These are phyloP conservation scores for Neodiprion pinetum DNA, from an alignment of 1,140 invertebrate genomes.

Conservation along the genomic window DNA sequence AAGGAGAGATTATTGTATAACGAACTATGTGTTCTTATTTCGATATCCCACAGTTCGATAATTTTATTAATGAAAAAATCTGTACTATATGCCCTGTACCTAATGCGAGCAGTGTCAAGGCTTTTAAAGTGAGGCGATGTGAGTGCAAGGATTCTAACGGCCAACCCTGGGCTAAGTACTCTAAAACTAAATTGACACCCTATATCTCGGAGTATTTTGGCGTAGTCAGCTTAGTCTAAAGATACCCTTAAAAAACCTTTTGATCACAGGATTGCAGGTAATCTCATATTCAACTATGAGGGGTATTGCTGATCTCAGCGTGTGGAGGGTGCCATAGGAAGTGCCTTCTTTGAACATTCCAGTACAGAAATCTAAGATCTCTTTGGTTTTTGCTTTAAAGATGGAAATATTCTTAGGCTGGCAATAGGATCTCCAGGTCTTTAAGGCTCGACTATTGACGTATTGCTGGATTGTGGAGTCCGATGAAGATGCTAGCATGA, in stretches of 20 bases:
- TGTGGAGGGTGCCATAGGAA: constrained; percentile 34
- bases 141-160: constrained; percentile 4
- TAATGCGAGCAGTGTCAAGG: constrained; percentile 20
- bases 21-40: no score
- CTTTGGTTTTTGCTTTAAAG: constrained; percentile 11
- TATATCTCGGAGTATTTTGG: constrained; percentile 38
- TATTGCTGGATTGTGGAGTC: constrained; percentile 43
- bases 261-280: constrained; percentile 24
- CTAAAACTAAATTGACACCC: constrained; percentile 29
- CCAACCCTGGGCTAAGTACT: constrained; percentile 10
- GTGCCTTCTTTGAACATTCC: constrained; percentile 32
- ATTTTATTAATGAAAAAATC: constrained; percentile 23
- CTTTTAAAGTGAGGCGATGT: constrained; percentile 16
- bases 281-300: constrained; percentile 24
- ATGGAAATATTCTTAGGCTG: constrained; percentile 17
- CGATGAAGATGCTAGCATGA: constrained; percentile 35
- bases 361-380: constrained; percentile 25
- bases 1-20: no score
- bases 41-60: background rate
- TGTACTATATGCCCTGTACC: constrained; percentile 24
- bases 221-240: constrained; percentile 28
- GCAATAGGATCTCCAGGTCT: constrained; percentile 33
- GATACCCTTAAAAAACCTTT: constrained; percentile 41
- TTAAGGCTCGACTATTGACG: constrained; percentile 17
- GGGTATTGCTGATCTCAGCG: constrained; percentile 31